Evolutionary conservation across 2,797 vertebrate species (phyloP).

Genomic region (Kryptolebias ocellatus): DNA sequence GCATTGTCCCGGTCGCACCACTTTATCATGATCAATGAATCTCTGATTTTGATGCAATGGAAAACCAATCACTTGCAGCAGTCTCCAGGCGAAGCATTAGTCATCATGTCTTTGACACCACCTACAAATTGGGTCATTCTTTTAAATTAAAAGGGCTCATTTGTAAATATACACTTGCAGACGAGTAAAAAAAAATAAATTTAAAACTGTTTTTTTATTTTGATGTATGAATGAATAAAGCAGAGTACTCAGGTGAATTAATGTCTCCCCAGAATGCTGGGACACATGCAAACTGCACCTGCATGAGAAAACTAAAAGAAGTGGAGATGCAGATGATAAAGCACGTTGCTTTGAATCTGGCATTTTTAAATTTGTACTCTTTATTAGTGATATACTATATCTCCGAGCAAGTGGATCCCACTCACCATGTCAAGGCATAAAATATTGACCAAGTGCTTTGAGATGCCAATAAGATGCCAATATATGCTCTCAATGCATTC

Average conservation of each 20-base stretch:
- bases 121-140: constrained; percentile 84
- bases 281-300: constrained; percentile 35
- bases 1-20: constrained; percentile 69
- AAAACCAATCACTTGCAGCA: constrained; percentile 86
- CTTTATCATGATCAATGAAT: constrained; percentile 88
- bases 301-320: constrained; percentile 15
- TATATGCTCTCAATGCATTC: constrained; percentile 52
- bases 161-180: constrained; percentile 85
- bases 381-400: constrained; percentile 76
- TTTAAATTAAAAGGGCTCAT: constrained; percentile 86
- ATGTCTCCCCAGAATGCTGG: constrained; percentile 48
- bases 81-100: constrained; percentile 83
- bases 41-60: constrained; percentile 87
- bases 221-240: constrained; percentile 85
- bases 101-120: constrained; percentile 87
- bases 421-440: constrained; percentile 64
- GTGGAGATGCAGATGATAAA: constrained; percentile 58
- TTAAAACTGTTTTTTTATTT: constrained; percentile 77
- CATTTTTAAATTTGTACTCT: constrained; percentile 62
- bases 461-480: constrained; percentile 66
- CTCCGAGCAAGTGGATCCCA: constrained; percentile 44
- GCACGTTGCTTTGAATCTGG: constrained; percentile 64
- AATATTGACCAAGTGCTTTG: constrained; percentile 45
- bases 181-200: constrained; percentile 59
- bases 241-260: constrained; percentile 74